Conservation (phyloP, 2,888 invertebrate species). For the Clusia tigrina region DNA sequence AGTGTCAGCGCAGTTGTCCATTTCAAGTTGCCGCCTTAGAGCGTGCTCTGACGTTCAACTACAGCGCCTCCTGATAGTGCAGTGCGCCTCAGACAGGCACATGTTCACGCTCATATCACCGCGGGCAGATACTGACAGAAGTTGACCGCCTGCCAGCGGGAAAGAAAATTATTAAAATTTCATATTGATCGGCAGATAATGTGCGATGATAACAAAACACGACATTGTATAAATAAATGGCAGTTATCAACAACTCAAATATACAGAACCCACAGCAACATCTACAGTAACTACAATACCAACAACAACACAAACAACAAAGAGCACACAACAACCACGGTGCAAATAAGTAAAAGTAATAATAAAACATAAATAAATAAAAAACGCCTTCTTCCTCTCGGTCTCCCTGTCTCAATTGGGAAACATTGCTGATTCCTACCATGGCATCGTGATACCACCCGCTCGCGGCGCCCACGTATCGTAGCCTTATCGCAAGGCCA, state of each 20-base stretch:
- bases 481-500: no score
- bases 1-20: constrained; percentile 44
- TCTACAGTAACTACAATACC: no score
- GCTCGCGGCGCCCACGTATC: no score
- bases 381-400: neutral
- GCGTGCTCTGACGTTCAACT: constrained; percentile 40
- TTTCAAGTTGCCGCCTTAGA: constrained; percentile 49
- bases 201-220: neutral
- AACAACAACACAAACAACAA: no score
- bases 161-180: constrained; percentile 7
- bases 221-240: constrained; percentile 1
- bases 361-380: neutral
- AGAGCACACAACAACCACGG: no score
- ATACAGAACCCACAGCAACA: no score
- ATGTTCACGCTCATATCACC: no score
- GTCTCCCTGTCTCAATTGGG: neutral
- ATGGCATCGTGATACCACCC: neutral
- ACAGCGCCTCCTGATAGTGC: neutral
- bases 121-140: neutral
- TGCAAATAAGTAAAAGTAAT: no score
- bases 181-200: constrained; percentile 16
- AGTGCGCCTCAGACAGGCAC: no score
- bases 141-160: neutral
- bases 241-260: constrained; percentile 17
- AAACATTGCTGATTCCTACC: neutral